Evolutionary conservation across 2,797 vertebrate genomes (phyloP).

Genomic region (Eupleurogrammus muticus): DNA sequence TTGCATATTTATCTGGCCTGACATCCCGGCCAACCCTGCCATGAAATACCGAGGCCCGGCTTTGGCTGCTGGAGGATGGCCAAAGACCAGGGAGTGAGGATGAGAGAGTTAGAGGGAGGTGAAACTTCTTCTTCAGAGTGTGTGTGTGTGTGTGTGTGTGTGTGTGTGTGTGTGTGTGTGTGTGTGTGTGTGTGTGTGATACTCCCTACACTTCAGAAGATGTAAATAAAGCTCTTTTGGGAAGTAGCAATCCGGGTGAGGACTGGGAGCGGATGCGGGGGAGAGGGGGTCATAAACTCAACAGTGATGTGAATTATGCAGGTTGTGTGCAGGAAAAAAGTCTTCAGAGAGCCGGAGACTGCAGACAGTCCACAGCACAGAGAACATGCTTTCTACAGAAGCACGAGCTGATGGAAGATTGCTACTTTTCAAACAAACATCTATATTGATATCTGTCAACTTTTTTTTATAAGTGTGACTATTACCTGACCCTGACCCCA

Average conservation of each 20-base stretch:
- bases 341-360: slow-evolving; percentile 6
- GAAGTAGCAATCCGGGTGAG: slow-evolving; percentile 22
- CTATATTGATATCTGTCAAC: slow-evolving; percentile 27
- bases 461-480: slow-evolving; percentile 10
- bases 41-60: slow-evolving; percentile 51
- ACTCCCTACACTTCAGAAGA: background rate
- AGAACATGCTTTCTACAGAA: slow-evolving; percentile 2
- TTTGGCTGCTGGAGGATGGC: slow-evolving; percentile 49
- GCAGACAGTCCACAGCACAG: slow-evolving; percentile 3
- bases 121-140: slow-evolving; percentile 2
- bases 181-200: background rate
- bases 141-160: slow-evolving; percentile 2
- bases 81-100: slow-evolving; percentile 48
- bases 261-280: slow-evolving; percentile 24
- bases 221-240: slow-evolving; percentile 39
- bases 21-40: slow-evolving; percentile 50
- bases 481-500: too few species aligned
- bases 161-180: slow-evolving; percentile 10
- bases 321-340: slow-evolving; percentile 9
- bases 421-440: slow-evolving; percentile 27
- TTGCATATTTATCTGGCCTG: slow-evolving; percentile 54
- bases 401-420: background rate
- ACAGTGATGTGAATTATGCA: slow-evolving; percentile 54
- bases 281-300: slow-evolving; percentile 33
- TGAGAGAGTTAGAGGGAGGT: slow-evolving; percentile 16